Conservation (phyloP, 2,888 invertebrate species). For the Volucella inflata region DNA sequence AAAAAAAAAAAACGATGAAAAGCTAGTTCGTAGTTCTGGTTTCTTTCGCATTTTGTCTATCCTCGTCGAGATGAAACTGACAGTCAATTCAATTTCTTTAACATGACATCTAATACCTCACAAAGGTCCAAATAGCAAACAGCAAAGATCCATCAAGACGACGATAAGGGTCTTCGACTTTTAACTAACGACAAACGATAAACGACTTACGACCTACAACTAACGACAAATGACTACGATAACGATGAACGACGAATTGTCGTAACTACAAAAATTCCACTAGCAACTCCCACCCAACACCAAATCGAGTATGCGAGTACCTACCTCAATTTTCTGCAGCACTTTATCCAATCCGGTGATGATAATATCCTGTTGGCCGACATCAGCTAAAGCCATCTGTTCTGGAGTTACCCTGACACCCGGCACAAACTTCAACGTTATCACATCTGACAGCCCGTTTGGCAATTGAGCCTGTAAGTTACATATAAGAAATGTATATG, state of each 20-base stretch:
- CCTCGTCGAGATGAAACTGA: slow-evolving; percentile 54
- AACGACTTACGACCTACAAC: neutral
- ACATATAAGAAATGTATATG: too few species aligned
- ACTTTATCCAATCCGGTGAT: slow-evolving; percentile 86
- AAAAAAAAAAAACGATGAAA: slow-evolving; percentile 40
- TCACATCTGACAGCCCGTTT: slow-evolving; percentile 81
- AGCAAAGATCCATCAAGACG: slow-evolving; percentile 45
- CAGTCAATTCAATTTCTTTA: slow-evolving; percentile 51
- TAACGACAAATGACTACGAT: neutral
- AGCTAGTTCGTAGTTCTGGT: slow-evolving; percentile 34
- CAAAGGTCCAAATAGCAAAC: slow-evolving; percentile 43
- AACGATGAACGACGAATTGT: slow-evolving; percentile 38
- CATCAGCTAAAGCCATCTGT: slow-evolving; percentile 79
- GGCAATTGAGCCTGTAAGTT: slow-evolving; percentile 80
- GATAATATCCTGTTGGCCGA: slow-evolving; percentile 81
- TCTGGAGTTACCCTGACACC: slow-evolving; percentile 81
- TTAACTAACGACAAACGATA: too few species aligned
- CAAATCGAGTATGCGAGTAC: slow-evolving; percentile 64
- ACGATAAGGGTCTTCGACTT: neutral
- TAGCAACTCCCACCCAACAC: slow-evolving; percentile 2
- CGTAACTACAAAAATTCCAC: slow-evolving; percentile 52
- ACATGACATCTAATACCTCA: slow-evolving; percentile 8
- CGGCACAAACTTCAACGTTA: slow-evolving; percentile 82
- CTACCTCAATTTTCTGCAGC: slow-evolving; percentile 85
- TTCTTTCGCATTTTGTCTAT: slow-evolving; percentile 45